Percentiles rank a stretch among this genome's conserved stretches.
Conservation (phyloP, 1,140 invertebrate species). For the Drosophila nigrodunni region DNA sequence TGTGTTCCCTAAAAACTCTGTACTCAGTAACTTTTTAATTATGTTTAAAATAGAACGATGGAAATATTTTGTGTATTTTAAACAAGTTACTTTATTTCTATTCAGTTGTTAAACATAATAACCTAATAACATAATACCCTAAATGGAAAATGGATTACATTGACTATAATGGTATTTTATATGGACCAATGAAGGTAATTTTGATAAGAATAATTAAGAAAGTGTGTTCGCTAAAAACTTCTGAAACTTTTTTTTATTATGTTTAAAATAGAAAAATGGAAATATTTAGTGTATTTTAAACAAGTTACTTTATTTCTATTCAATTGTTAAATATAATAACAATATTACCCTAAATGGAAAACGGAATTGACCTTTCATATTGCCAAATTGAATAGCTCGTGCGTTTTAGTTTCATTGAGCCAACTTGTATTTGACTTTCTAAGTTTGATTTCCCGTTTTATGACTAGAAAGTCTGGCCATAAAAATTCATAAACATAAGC, state of each 20-base stretch:
- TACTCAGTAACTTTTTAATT: no score
- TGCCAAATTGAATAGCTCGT: conserved; percentile 49
- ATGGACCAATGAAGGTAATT: conserved; percentile 18
- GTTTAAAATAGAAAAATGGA: background rate
- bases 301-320: background rate
- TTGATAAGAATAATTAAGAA: conserved; percentile 8
- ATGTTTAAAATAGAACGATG: background rate
- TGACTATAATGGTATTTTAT: conserved; percentile 11
- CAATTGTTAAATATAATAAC: background rate
- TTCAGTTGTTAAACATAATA: no score
- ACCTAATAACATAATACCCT: background rate
- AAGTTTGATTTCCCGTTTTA: conserved; percentile 67
- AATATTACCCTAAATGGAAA: conserved; percentile 3
- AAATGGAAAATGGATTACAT: conserved; percentile 17
- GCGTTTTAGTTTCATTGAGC: conserved; percentile 21
- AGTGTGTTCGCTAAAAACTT: background rate
- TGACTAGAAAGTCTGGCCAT: conserved; percentile 67
- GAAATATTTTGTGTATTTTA: no score
- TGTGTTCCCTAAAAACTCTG: background rate
- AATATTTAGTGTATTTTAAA: no score
- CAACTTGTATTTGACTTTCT: conserved; percentile 60
- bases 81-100: no score
- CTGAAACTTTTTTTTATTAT: no score
- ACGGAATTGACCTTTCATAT: conserved; percentile 57
- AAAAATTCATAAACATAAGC: conserved; percentile 66